Conservation (phyloP, 2,797 vertebrate genomes). For the Orestias chungarensis region DNA sequence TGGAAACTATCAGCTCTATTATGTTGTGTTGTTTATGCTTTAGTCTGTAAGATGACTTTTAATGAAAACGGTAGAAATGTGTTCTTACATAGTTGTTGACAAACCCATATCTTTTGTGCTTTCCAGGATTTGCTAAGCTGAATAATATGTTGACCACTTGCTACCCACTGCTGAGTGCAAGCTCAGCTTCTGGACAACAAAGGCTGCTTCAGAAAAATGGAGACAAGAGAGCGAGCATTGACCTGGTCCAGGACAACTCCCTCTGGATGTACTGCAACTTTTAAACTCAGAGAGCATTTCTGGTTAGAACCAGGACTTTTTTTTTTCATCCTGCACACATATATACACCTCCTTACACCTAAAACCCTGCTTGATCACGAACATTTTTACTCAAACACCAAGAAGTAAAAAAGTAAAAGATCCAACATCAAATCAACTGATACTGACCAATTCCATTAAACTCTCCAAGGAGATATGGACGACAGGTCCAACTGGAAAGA, state of each 20-base stretch:
- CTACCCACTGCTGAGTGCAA: constrained; percentile 81
- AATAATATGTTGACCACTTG: constrained; percentile 88
- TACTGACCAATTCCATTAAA: constrained; percentile 70
- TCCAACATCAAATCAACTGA: constrained; percentile 54
- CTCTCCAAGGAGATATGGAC: constrained; percentile 66
- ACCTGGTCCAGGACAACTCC: constrained; percentile 69
- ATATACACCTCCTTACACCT: constrained; percentile 64
- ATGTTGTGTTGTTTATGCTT: background rate
- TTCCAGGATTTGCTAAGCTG: constrained; percentile 89
- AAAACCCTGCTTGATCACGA: constrained; percentile 74
- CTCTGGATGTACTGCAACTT: constrained; percentile 87
- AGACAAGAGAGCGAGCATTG: constrained; percentile 53
- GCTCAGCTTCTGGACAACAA: constrained; percentile 72
- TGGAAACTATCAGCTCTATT: no score
- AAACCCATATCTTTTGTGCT: constrained; percentile 37
- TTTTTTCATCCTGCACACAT: constrained; percentile 70
- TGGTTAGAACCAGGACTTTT: constrained; percentile 67
- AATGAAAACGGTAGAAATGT: background rate
- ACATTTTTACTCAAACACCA: constrained; percentile 69
- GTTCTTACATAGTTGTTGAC: background rate
- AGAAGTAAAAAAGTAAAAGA: constrained; percentile 51
- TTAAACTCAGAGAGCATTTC: constrained; percentile 80
- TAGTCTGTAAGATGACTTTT: background rate
- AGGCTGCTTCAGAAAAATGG: constrained; percentile 72
- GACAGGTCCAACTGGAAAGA: constrained; percentile 71